Evolutionary conservation across 2,113 vertebrate species (phyloP).

Genomic region (Dendropsophus ebraccatus): DNA sequence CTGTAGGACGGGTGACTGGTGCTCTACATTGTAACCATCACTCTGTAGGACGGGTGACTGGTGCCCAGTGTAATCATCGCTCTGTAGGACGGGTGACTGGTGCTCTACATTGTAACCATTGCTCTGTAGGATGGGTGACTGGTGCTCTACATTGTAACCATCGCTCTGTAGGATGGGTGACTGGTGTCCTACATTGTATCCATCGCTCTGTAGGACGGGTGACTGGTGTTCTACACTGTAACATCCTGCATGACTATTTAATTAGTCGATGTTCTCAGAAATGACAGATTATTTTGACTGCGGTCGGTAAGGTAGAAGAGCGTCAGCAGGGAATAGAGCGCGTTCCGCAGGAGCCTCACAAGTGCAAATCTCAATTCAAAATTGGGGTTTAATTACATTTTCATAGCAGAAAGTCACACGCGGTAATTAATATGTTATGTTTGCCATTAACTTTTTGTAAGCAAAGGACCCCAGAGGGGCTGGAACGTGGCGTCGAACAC

Average conservation of each 20-base stretch:
- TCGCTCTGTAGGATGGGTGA: too few relatives aligned
- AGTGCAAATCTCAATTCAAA: constrained; percentile 36
- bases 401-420: constrained; percentile 51
- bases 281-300: constrained; percentile 31
- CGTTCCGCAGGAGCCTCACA: constrained; percentile 10
- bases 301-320: background rate
- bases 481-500: constrained; percentile 30
- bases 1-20: too few relatives aligned
- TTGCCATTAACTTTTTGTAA: constrained; percentile 57
- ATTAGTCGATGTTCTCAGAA: constrained; percentile 12
- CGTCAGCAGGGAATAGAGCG: constrained; percentile 5
- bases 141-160: background rate
- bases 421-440: constrained; percentile 54
- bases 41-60: too few relatives aligned
- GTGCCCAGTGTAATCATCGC: too few relatives aligned
- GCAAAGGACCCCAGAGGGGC: constrained; percentile 43
- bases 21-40: too few relatives aligned
- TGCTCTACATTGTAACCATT: too few relatives aligned
- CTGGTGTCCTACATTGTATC: too few relatives aligned
- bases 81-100: too few relatives aligned
- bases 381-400: constrained; percentile 52
- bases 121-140: background rate
- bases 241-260: background rate
- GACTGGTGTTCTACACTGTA: background rate
- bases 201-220: too few relatives aligned